These are phyloP conservation scores for Rhyacophila brunnea DNA, from an alignment of 1,140 invertebrate genomes.

Conservation along the genomic window DNA sequence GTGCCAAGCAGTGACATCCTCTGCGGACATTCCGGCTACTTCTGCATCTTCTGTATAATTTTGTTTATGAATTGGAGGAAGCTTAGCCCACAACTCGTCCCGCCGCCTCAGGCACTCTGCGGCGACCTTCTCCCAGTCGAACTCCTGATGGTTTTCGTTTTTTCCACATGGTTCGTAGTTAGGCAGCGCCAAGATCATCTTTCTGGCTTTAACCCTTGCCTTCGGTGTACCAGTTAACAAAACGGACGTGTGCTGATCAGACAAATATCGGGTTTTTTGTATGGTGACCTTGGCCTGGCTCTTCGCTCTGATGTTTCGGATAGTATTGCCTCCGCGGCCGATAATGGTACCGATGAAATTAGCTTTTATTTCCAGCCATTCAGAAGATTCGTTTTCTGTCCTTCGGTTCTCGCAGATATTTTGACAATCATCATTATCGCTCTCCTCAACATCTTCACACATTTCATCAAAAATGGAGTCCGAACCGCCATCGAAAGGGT, in stretches of 20 bases:
- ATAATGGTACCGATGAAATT: conserved; percentile 45
- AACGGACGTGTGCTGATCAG: conserved; percentile 46
- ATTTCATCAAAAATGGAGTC: no score
- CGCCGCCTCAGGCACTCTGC: conserved; percentile 53
- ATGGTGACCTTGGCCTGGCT: conserved; percentile 46
- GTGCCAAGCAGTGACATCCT: conserved; percentile 64
- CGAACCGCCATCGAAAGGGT: conserved; percentile 5
- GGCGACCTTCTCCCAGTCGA: conserved; percentile 46
- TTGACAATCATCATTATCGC: no score
- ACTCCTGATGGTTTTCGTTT: conserved; percentile 40
- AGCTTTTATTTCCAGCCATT: conserved; percentile 5
- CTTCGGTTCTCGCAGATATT: no score
- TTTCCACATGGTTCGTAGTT: conserved; percentile 1
- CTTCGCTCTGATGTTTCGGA: conserved; percentile 65
- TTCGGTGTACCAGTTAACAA: conserved; percentile 55
- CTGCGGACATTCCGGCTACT: conserved; percentile 63
- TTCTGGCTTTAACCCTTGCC: conserved; percentile 53
- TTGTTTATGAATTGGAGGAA: conserved; percentile 71
- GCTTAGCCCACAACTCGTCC: conserved; percentile 59
- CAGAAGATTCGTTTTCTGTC: background rate
- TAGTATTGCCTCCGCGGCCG: conserved; percentile 72
- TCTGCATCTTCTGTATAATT: conserved; percentile 80
- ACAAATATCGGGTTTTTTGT: conserved; percentile 43
- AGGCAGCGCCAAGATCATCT: conserved; percentile 53
- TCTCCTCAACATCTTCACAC: no score